Conservation (phyloP, 2,888 invertebrate species). For the Ornithoptera priamus region DNA sequence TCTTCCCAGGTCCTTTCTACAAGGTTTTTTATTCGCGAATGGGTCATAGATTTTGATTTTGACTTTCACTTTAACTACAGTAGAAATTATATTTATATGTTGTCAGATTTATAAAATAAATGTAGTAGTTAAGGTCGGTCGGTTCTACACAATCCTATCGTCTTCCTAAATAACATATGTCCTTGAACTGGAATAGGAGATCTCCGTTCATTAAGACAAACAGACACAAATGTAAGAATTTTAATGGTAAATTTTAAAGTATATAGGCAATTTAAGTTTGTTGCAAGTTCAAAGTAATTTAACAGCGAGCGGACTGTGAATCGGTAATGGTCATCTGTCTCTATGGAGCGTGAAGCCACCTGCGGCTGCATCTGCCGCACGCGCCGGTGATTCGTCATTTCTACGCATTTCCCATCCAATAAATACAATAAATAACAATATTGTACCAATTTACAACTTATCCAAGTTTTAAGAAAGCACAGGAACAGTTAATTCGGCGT, state of each 20-base stretch:
- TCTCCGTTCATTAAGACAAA: too few species aligned
- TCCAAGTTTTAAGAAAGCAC: constrained; percentile 19
- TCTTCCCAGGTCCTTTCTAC: too few species aligned
- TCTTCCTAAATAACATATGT: too few species aligned
- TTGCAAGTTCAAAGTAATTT: constrained; percentile 18
- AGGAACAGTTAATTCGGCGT: too few species aligned
- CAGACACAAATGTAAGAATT: neutral
- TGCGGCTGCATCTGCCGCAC: constrained; percentile 66
- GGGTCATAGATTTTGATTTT: too few species aligned
- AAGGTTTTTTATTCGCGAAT: too few species aligned
- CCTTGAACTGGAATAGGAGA: too few species aligned
- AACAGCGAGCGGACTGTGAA: constrained; percentile 22
- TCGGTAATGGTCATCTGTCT: constrained; percentile 25
- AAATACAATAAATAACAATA: constrained; percentile 27
- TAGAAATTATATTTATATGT: too few species aligned
- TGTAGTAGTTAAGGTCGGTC: too few species aligned
- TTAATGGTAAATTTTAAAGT: constrained; percentile 3
- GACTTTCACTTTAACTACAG: too few species aligned
- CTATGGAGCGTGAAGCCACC: constrained; percentile 61
- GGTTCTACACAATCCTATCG: too few species aligned
- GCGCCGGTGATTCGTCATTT: constrained; percentile 49
- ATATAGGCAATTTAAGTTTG: constrained; percentile 1
- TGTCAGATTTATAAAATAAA: too few species aligned
- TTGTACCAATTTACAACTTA: constrained; percentile 6
- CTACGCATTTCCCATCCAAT: constrained; percentile 27